A percentile compares a stretch with the other conserved stretches of the same genome.
phyloP scores from a whole-genome alignment of 2,797 vertebrate species.

The Sebastes matsubarae region DNA sequence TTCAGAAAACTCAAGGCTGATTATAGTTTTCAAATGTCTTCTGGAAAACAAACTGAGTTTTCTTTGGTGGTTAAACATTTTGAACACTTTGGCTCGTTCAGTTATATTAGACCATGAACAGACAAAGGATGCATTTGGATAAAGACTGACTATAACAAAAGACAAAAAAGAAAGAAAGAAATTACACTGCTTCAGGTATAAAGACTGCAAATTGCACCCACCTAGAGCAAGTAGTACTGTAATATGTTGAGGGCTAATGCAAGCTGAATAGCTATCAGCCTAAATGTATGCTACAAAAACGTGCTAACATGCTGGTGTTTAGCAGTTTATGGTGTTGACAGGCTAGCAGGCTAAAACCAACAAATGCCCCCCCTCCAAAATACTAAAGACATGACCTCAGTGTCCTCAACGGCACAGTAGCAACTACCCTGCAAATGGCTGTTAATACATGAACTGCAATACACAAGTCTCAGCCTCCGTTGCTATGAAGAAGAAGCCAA shows the following conservation, averaged over 20 bases:
- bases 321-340: not conserved
- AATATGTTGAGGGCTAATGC: not conserved
- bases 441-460: too few species aligned
- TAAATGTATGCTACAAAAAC: not conserved
- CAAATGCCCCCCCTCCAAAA: not conserved
- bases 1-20: not conserved
- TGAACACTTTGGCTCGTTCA: slow-evolving; percentile 1
- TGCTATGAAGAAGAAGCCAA: too few species aligned
- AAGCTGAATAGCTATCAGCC: not conserved
- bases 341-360: not conserved
- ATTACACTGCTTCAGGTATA: not conserved
- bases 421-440: too few species aligned
- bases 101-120: slow-evolving; percentile 15
- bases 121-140: slow-evolving; percentile 2
- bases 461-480: too few species aligned
- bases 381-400: not conserved
- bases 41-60: not conserved
- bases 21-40: not conserved
- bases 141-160: not conserved
- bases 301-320: not conserved
- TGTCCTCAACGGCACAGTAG: not conserved
- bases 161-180: not conserved
- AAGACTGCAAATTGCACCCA: not conserved
- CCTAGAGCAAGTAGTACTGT: not conserved
- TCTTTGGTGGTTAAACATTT: slow-evolving; percentile 1